phyloP scores from a whole-genome alignment of 2,113 vertebrate genomes.

The Cottus gobio region DNA sequence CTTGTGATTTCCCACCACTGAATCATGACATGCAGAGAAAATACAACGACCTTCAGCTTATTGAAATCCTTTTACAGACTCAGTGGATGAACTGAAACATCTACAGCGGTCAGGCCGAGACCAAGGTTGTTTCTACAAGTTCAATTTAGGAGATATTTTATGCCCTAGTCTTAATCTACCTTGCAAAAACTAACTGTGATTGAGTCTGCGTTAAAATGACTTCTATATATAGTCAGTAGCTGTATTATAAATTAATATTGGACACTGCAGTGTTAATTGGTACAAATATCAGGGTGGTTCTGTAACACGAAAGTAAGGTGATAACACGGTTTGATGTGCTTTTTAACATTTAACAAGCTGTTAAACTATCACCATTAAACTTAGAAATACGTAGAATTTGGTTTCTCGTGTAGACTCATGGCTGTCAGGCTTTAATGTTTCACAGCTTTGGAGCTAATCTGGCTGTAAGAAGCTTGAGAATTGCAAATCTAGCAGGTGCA shows the following conservation, averaged over 20 bases:
- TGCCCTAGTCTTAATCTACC: background rate
- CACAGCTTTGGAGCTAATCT: conserved; percentile 67
- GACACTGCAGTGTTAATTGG: conserved; percentile 7
- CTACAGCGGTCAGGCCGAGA: background rate
- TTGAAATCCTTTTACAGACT: conserved; percentile 9
- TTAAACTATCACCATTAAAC: conserved; percentile 21
- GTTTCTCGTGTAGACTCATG: background rate
- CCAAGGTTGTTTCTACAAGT: background rate
- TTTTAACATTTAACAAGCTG: background rate
- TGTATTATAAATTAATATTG: background rate
- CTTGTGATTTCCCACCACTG: background rate
- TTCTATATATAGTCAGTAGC: background rate
- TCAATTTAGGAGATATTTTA: background rate
- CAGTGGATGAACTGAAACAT: background rate
- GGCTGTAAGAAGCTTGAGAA: conserved; percentile 61
- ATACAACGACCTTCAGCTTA: background rate
- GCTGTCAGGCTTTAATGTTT: conserved; percentile 56
- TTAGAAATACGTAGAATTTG: conserved; percentile 21
- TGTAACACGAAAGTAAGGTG: background rate
- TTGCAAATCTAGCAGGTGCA: conserved; percentile 59
- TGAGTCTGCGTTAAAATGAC: background rate
- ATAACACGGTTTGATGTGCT: background rate
- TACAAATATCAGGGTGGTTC: background rate
- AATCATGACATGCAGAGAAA: background rate
- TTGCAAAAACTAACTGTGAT: background rate